Evolutionary conservation across 2,888 invertebrate species (phyloP).

Genomic region (Amiota communis): DNA sequence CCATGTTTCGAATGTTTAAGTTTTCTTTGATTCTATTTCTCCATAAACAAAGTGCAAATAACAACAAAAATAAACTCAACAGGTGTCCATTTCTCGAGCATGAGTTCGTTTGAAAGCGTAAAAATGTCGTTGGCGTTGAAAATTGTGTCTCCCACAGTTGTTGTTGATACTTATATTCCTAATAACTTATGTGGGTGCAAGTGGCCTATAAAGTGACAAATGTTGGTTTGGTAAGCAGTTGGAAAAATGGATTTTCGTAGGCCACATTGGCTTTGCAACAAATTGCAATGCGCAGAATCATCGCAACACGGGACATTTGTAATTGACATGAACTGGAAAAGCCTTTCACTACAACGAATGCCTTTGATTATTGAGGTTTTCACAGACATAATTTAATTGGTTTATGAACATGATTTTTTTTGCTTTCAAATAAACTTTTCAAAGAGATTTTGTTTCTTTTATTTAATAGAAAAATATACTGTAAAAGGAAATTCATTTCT

Average conservation of each 20-base stretch:
- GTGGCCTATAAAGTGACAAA: neutral
- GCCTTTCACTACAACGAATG: neutral
- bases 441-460: no score
- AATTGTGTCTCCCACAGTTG: neutral
- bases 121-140: constrained; percentile 16
- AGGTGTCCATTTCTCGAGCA: constrained; percentile 9
- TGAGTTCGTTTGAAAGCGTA: constrained; percentile 5
- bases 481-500: no score
- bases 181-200: neutral
- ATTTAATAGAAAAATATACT: no score
- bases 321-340: constrained; percentile 5
- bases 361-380: constrained; percentile 19
- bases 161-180: neutral
- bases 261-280: constrained; percentile 11
- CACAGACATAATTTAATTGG: constrained; percentile 10
- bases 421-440: no score
- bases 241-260: no score
- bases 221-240: no score
- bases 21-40: neutral
- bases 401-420: constrained; percentile 10
- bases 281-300: constrained; percentile 26
- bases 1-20: neutral
- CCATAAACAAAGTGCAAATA: constrained; percentile 6
- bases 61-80: neutral
- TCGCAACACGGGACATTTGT: neutral